These are phyloP conservation scores for Cataglyphis hispanica DNA, from an alignment of 1,140 invertebrate species.

Conservation along the genomic window DNA sequence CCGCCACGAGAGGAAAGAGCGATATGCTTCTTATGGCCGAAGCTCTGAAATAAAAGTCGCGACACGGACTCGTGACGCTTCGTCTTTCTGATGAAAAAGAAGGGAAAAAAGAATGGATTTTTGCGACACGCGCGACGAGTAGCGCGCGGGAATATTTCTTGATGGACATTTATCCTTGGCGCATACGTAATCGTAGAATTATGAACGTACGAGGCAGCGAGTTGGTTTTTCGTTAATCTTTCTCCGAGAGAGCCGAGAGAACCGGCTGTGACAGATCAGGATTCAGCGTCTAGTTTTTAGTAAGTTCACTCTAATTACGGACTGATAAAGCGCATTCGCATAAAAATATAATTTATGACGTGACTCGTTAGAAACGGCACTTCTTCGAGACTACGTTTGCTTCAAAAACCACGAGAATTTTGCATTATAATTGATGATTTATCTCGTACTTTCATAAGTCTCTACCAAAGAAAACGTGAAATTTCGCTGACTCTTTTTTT, in stretches of 20 bases:
- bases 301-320: slow-evolving; percentile 17
- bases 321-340: slow-evolving; percentile 22
- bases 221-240: slow-evolving; percentile 1
- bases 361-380: neutral
- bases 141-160: neutral
- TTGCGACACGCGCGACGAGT: slow-evolving; percentile 21
- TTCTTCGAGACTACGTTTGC: neutral
- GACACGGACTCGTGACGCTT: slow-evolving; percentile 24
- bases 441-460: neutral
- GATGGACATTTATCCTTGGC: slow-evolving; percentile 34
- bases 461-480: neutral
- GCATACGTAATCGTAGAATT: slow-evolving; percentile 50
- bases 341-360: slow-evolving; percentile 41
- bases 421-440: slow-evolving; percentile 20
- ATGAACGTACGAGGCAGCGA: neutral
- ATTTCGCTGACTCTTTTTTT: neutral
- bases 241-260: neutral
- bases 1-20: slow-evolving; percentile 31
- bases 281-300: neutral
- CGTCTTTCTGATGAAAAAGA: neutral
- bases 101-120: slow-evolving; percentile 2
- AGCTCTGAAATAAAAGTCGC: slow-evolving; percentile 53
- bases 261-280: neutral
- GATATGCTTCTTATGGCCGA: slow-evolving; percentile 39
- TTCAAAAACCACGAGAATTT: neutral